phyloP scores from a whole-genome alignment of 2,113 vertebrate genomes.

The Lophura nycthemera region DNA sequence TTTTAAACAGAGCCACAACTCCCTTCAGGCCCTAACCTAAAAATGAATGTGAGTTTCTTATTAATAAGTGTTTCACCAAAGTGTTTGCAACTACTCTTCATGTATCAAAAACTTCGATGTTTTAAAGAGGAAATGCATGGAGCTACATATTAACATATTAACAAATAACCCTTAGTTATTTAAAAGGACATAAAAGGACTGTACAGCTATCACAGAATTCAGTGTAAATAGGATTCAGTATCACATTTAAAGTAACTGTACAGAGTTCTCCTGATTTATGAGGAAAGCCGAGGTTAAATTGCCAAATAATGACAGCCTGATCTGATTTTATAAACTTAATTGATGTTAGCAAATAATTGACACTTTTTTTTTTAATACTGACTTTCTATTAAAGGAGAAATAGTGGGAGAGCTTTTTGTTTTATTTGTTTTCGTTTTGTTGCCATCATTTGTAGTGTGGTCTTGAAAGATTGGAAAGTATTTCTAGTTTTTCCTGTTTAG shows the following conservation, averaged over 20 bases:
- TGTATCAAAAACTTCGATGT: background rate
- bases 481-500: background rate
- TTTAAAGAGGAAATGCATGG: background rate
- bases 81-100: background rate
- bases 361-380: background rate
- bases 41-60: background rate
- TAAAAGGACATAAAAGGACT: background rate
- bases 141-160: background rate
- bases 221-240: rapidly evolving
- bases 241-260: background rate
- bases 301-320: background rate
- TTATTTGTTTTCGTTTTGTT: background rate
- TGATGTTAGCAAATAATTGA: background rate
- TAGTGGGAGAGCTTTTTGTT: background rate
- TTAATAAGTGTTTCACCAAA: background rate
- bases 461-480: background rate
- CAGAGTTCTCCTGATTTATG: background rate
- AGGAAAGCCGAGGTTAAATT: background rate
- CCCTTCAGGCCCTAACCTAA: background rate
- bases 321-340: background rate
- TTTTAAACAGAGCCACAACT: background rate
- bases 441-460: background rate
- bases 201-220: background rate
- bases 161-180: background rate
- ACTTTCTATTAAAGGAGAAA: background rate